Evolutionary conservation across 2,888 invertebrate genomes (phyloP).

Genomic region (Ecliptopera silaceata): DNA sequence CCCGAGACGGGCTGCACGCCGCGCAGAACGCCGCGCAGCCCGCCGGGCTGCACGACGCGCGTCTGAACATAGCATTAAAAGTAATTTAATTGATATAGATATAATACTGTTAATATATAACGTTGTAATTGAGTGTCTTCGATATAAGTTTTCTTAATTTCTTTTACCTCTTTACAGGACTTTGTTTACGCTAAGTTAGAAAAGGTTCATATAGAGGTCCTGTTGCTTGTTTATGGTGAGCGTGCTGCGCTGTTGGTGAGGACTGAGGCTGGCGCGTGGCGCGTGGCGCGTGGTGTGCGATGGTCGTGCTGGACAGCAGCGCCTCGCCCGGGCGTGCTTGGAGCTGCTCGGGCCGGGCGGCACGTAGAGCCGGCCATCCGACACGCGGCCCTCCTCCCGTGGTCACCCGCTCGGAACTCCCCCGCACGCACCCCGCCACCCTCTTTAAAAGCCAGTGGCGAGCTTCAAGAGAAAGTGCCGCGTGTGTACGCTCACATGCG

Average conservation of each 20-base stretch:
- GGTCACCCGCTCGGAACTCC: constrained; percentile 83
- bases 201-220: not conserved
- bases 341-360: constrained; percentile 43
- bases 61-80: too few relatives aligned
- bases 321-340: constrained; percentile 20
- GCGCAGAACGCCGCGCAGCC: too few relatives aligned
- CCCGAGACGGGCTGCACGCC: too few relatives aligned
- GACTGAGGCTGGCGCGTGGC: too few relatives aligned
- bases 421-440: constrained; percentile 66
- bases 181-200: not conserved
- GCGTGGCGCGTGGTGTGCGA: constrained; percentile 6
- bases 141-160: not conserved
- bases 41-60: too few relatives aligned
- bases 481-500: constrained; percentile 81
- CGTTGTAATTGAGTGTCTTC: not conserved
- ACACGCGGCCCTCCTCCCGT: constrained; percentile 64
- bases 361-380: constrained; percentile 54
- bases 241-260: constrained; percentile 4
- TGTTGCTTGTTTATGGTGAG: not conserved
- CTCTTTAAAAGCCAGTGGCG: constrained; percentile 84
- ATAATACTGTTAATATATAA: too few relatives aligned
- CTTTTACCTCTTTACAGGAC: not conserved
- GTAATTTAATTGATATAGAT: too few relatives aligned
- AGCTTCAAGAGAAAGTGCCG: constrained; percentile 85
- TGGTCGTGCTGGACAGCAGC: constrained; percentile 13